Percentiles rank a stretch among this genome's conserved stretches.
These are phyloP conservation scores for Embidobia sp. DNA, from an alignment of 2,888 invertebrate species.

Conservation along the genomic window DNA sequence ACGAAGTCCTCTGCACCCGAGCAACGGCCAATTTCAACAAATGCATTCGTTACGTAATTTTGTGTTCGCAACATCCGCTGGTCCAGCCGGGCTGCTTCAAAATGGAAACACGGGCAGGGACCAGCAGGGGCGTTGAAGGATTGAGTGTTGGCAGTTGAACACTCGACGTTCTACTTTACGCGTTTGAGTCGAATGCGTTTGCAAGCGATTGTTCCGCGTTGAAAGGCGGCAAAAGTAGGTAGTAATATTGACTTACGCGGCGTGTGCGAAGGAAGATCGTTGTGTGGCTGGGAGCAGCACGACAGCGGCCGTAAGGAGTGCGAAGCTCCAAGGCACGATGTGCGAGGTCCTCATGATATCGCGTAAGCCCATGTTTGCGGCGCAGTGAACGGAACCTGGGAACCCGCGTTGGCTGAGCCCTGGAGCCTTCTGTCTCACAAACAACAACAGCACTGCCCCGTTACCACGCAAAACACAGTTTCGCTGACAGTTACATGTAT, in stretches of 20 bases:
- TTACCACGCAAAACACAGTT: slow-evolving; percentile 49
- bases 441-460: slow-evolving; percentile 62
- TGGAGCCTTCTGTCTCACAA: slow-evolving; percentile 61
- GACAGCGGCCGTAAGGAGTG: slow-evolving; percentile 80
- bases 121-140: too few relatives aligned
- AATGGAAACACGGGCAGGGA: too few relatives aligned
- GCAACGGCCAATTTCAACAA: too few relatives aligned
- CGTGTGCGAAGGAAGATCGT: slow-evolving; percentile 82
- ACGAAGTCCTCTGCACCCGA: too few relatives aligned
- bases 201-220: too few relatives aligned
- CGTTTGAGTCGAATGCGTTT: too few relatives aligned
- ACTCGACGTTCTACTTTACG: too few relatives aligned
- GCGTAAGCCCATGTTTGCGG: slow-evolving; percentile 58
- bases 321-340: slow-evolving; percentile 83
- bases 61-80: too few relatives aligned
- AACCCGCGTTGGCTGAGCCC: slow-evolving; percentile 45
- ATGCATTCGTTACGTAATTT: too few relatives aligned
- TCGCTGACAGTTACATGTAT: slow-evolving; percentile 40
- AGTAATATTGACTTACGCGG: slow-evolving; percentile 83
- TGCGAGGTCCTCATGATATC: slow-evolving; percentile 76
- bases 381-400: slow-evolving; percentile 30
- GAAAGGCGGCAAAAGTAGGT: background rate
- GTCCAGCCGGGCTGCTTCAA: too few relatives aligned
- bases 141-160: too few relatives aligned
- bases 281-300: slow-evolving; percentile 84